Evolutionary conservation across 1,140 invertebrate genomes (phyloP), one percentile per base, ranked within the genome.

Genomic region (Camponotus vicinus): DNA sequence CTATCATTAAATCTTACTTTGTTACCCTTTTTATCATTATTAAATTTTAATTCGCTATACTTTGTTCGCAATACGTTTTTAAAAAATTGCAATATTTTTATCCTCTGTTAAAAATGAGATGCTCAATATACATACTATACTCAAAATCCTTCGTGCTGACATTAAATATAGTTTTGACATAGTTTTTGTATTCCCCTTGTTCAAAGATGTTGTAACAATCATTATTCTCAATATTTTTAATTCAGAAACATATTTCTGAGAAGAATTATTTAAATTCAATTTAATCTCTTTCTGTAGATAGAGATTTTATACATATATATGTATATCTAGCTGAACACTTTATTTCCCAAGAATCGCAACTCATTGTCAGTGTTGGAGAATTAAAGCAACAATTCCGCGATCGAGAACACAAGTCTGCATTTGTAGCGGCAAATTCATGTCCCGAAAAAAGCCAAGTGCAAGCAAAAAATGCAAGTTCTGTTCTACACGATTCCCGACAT

Each of bases 381-480:
- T 82, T 82, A 82, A 82, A 71, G 27, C 55, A 67, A 73, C 18
- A 71, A 57, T 52, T 71, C 15, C 13, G 34, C 64, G 34, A 57
- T 80, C 66, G 37, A 13, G 66, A 57, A 27, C 27, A 80, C 78
- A 80, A 69, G 45, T 40, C 69, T 34, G 18, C 77, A 82, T 82
- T 45, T 82, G 79, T 82, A 61, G 67, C 21, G 40, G 40, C 73
- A 82, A 82, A 82, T 82, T 73, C 67, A 55, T 45, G 79, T 71
- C 42, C 59, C 82, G 71, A 52, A 84, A 77, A 42, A 40, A 40
- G 37, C 42, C 71, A 32, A 13, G 5, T 69, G 69, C 15, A 73
- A 76, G 21, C 64, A 49, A 27, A 67, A 67, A 61, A 34, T 27
- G 52, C 69, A 73, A 32, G 55, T 27, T 45, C 55, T 76, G 66